Percentiles rank a stretch among this genome's conserved stretches.
These are phyloP conservation scores for Teleogryllus oceanicus DNA, from an alignment of 2,888 invertebrate species.

Conservation along the genomic window DNA sequence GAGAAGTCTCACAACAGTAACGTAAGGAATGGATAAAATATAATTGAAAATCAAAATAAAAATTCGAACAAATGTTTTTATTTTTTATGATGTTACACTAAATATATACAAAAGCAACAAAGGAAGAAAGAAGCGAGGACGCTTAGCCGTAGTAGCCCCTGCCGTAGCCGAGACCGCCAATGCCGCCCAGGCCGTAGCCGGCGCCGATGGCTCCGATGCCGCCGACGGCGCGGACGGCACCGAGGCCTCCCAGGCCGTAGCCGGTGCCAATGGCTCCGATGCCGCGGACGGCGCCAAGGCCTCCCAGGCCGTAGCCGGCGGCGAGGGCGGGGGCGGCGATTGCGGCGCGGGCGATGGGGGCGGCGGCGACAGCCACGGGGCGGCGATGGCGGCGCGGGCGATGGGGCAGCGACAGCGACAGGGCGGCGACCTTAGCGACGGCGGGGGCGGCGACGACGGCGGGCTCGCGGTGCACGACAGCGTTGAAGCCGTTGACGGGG, in stretches of 20 bases:
- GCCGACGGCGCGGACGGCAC: neutral
- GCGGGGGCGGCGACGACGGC: too few species aligned
- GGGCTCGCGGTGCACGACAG: too few species aligned
- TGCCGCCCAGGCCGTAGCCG: too few species aligned
- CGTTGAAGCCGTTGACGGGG: too few species aligned
- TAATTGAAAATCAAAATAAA: too few species aligned
- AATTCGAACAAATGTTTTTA: too few species aligned
- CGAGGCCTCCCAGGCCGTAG: neutral
- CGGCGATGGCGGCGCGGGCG: slow-evolving; percentile 27
- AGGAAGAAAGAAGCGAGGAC: too few species aligned
- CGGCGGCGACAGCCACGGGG: slow-evolving; percentile 27
- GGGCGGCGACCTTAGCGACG: neutral
- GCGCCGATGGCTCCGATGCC: neutral
- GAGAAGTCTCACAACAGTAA: too few species aligned
- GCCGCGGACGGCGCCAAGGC: slow-evolving; percentile 18
- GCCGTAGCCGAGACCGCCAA: neutral
- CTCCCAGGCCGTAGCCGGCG: slow-evolving; percentile 31
- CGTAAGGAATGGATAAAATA: too few species aligned
- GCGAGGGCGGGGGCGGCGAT: slow-evolving; percentile 32
- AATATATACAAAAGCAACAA: too few species aligned
- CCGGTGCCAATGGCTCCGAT: neutral
- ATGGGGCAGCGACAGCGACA: neutral
- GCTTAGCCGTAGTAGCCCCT: neutral
- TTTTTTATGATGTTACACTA: too few species aligned
- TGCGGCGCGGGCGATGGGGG: slow-evolving; percentile 23